Conservation (phyloP, 1,140 invertebrate species). For the Colletes latitarsis region DNA sequence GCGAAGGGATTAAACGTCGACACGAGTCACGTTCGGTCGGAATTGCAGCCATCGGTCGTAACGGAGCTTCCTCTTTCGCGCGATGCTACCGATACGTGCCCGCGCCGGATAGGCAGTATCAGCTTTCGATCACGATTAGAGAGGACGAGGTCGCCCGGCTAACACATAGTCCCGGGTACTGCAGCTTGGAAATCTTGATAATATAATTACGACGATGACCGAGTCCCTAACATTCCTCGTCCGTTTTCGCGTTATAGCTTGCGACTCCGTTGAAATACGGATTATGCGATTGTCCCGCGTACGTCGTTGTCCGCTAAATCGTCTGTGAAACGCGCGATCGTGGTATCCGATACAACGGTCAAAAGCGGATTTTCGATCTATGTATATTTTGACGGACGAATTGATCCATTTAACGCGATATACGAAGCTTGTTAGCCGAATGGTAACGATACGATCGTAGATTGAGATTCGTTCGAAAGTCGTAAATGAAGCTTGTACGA, state of each 20-base stretch:
- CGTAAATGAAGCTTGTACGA: no score
- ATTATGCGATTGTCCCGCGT: constrained; percentile 10
- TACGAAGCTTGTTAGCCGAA: neutral
- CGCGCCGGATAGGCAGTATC: constrained; percentile 9
- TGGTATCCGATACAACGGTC: constrained; percentile 11
- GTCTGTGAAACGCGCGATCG: constrained; percentile 40
- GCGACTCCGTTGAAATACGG: constrained; percentile 20
- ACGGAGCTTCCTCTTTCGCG: constrained; percentile 41
- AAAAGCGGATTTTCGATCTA: constrained; percentile 30
- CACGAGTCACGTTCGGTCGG: constrained; percentile 4
- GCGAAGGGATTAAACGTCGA: constrained; percentile 26
- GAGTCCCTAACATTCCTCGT: constrained; percentile 11
- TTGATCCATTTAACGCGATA: constrained; percentile 13
- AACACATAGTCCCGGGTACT: constrained; percentile 30
- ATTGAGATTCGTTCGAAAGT: neutral
- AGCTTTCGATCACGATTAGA: constrained; percentile 57
- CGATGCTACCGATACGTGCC: constrained; percentile 33
- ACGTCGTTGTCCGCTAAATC: constrained; percentile 13
- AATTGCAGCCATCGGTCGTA: constrained; percentile 53
- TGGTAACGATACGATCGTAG: neutral
- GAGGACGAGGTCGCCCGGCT: constrained; percentile 18
- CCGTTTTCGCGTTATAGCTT: constrained; percentile 6
- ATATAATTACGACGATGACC: constrained; percentile 54
- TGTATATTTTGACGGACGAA: neutral
- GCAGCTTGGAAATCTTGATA: constrained; percentile 41